Conservation (phyloP, 2,113 vertebrate species). For the Hippopotamus amphibius region DNA sequence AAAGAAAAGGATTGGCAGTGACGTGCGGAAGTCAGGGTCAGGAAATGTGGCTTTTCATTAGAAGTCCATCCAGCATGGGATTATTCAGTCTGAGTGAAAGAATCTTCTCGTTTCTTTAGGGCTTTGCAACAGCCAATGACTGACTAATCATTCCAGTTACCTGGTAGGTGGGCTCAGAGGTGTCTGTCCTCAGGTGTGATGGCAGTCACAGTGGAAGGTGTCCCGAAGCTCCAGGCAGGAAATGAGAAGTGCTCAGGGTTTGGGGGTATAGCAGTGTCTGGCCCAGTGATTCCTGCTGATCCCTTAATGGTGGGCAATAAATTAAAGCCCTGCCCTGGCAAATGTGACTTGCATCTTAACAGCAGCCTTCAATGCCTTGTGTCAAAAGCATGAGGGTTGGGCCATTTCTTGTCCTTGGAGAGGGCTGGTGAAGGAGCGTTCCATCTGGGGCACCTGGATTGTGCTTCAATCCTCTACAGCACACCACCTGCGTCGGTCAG, state of each 20-base stretch:
- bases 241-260: background rate
- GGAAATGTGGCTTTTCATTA: background rate
- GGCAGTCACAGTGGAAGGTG: background rate
- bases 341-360: background rate
- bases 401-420: background rate
- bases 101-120: background rate
- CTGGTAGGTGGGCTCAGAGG: background rate
- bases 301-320: background rate
- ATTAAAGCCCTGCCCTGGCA: no score
- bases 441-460: accelerated
- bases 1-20: background rate
- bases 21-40: background rate
- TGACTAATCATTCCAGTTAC: background rate
- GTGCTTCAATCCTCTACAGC: background rate
- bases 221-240: background rate
- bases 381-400: background rate
- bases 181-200: background rate
- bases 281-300: background rate
- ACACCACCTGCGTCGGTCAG: accelerated
- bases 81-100: background rate
- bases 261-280: background rate
- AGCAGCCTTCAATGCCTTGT: background rate
- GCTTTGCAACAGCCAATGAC: background rate
- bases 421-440: background rate
- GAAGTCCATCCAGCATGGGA: background rate